Percentiles rank a stretch among this genome's conserved stretches.
Evolutionary conservation across 2,888 invertebrate species (phyloP).

Genomic region (Drosophila mayaguana): DNA sequence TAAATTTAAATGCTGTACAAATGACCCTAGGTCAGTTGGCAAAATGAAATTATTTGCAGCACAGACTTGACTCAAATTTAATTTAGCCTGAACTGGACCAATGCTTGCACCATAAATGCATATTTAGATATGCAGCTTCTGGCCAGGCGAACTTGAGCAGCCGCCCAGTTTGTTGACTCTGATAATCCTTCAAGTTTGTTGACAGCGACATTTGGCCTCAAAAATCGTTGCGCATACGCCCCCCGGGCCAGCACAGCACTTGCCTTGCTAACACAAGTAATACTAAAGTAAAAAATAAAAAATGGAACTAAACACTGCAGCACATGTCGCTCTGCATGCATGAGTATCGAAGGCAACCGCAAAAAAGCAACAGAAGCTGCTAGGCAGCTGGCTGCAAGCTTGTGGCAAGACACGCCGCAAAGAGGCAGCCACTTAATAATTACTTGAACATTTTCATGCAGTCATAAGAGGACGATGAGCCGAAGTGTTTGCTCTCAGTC

Average conservation of each 20-base stretch:
- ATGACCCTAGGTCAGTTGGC: conserved; percentile 55
- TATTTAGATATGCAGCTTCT: conserved; percentile 65
- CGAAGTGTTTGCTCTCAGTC: conserved; percentile 40
- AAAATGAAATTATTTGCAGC: conserved; percentile 75
- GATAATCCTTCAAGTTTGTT: conserved; percentile 82
- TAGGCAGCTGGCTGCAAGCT: conserved; percentile 28
- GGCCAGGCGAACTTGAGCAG: conserved; percentile 50
- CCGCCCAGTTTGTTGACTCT: conserved; percentile 74
- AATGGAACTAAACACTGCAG: conserved; percentile 29
- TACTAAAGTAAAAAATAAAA: conserved; percentile 9
- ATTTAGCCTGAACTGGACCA: conserved; percentile 61
- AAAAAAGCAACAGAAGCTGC: conserved; percentile 34
- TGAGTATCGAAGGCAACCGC: conserved; percentile 35
- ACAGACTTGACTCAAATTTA: conserved; percentile 54
- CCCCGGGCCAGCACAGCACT: conserved; percentile 27
- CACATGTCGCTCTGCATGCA: conserved; percentile 34
- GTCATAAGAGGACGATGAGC: conserved; percentile 36
- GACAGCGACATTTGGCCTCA: conserved; percentile 67
- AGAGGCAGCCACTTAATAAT: conserved; percentile 77
- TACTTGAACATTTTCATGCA: conserved; percentile 77
- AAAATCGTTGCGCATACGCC: conserved; percentile 69
- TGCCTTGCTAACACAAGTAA: conserved; percentile 29
- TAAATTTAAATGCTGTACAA: conserved; percentile 72
- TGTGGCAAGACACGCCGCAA: conserved; percentile 61
- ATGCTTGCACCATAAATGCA: conserved; percentile 65